phyloP scores from a whole-genome alignment of 2,797 vertebrate genomes.

The Somateria mollissima region DNA sequence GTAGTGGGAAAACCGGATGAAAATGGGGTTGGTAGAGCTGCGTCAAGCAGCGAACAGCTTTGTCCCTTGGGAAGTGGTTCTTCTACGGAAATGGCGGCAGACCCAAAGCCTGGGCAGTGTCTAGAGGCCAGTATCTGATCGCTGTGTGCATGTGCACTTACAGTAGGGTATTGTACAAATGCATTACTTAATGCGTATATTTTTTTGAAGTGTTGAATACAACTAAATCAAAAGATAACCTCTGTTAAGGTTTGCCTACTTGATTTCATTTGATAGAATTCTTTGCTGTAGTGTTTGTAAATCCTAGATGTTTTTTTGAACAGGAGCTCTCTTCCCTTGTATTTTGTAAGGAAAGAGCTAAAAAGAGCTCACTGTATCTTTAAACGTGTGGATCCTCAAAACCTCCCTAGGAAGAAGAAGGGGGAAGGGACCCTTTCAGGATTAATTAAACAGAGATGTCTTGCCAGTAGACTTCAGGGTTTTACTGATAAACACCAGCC shows the following conservation, averaged over 20 bases:
- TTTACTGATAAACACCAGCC: constrained; percentile 30
- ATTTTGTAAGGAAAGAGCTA: not conserved
- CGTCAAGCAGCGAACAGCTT: not conserved
- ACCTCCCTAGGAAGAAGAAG: constrained; percentile 31
- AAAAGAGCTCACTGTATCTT: not conserved
- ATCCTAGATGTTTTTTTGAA: not conserved
- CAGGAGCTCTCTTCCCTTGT: not conserved
- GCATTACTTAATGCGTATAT: not conserved
- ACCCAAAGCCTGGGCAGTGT: not conserved
- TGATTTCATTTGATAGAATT: constrained; percentile 36
- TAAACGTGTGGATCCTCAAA: constrained; percentile 5
- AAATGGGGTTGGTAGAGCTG: not conserved
- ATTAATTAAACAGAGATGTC: constrained; percentile 71
- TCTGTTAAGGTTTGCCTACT: constrained; percentile 12
- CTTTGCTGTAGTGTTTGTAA: constrained; percentile 9
- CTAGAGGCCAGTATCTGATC: not conserved
- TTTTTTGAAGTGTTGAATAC: not conserved
- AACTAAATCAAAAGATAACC: not conserved
- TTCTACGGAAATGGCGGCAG: not conserved
- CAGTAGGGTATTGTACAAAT: constrained; percentile 17
- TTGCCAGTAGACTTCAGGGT: constrained; percentile 31
- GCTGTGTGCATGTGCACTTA: not conserved
- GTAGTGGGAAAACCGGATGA: not conserved
- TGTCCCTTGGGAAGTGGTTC: not conserved
- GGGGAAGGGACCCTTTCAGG: constrained; percentile 64